phyloP scores from a whole-genome alignment of 2,797 vertebrate species.

The Halcyon badia region DNA sequence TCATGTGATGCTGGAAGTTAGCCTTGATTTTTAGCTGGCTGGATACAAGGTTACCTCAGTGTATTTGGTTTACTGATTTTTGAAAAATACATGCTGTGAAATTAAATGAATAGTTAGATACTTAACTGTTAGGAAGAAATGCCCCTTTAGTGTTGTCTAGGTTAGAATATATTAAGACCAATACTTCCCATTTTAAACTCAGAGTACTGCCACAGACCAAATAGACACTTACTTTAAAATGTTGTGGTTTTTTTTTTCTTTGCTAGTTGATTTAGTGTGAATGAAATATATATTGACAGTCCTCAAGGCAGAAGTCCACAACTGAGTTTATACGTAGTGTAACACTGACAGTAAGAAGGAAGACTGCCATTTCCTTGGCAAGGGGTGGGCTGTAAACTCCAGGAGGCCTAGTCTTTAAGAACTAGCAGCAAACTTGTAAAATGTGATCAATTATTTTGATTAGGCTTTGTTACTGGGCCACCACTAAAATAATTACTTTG shows the following conservation, averaged over 20 bases:
- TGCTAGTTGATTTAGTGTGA: neutral
- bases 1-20: neutral
- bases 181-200: neutral
- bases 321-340: neutral
- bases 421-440: neutral
- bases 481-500: neutral
- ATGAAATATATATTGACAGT: neutral
- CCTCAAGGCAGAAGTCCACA: neutral
- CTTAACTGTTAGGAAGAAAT: slow-evolving; percentile 18
- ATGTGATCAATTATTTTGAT: neutral
- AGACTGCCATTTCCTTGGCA: neutral
- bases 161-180: neutral
- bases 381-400: neutral
- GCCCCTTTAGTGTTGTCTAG: neutral
- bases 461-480: neutral
- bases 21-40: neutral
- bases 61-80: slow-evolving; percentile 20
- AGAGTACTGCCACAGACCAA: neutral
- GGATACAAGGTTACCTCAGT: neutral
- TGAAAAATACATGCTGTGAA: slow-evolving; percentile 18
- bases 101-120: slow-evolving; percentile 28
- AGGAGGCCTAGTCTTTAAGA: neutral
- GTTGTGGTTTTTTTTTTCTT: neutral
- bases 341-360: neutral
- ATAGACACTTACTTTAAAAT: neutral